Conservation (phyloP, 2,113 vertebrate species). For the Spheniscus mendiculus region DNA sequence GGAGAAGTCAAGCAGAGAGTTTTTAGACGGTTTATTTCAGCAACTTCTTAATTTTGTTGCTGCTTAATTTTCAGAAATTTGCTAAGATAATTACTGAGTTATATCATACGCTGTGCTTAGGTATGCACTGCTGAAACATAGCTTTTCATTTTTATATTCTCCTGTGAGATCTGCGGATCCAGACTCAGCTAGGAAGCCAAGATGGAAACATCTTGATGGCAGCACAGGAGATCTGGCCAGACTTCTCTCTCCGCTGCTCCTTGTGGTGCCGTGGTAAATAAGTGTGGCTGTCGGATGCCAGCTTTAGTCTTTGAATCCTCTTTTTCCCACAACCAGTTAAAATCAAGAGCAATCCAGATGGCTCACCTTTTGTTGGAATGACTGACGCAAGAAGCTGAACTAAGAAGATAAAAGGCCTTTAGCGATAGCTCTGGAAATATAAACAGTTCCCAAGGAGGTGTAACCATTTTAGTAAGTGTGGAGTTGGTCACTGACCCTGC, state of each 20-base stretch:
- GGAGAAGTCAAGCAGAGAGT: slow-evolving; percentile 14
- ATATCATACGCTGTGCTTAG: not conserved
- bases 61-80: slow-evolving; percentile 50
- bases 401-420: not conserved
- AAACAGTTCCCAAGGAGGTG: not conserved
- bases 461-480: not conserved
- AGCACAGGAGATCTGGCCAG: not conserved
- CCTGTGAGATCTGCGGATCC: not conserved
- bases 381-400: not conserved
- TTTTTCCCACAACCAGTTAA: not conserved
- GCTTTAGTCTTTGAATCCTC: not conserved
- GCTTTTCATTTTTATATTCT: slow-evolving; percentile 20
- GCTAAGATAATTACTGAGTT: not conserved
- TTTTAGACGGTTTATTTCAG: not conserved
- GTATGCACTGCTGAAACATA: slow-evolving; percentile 45
- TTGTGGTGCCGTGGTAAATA: not conserved
- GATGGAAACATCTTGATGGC: not conserved
- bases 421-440: not conserved
- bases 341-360: not conserved
- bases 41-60: slow-evolving; percentile 19
- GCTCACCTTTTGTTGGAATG: not conserved
- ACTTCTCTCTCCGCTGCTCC: not conserved
- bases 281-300: not conserved
- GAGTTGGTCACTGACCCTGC: not conserved
- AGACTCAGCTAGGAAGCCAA: slow-evolving; percentile 1